phyloP scores from a whole-genome alignment of 2,797 vertebrate species.

The Silurus lanzhouensis region DNA sequence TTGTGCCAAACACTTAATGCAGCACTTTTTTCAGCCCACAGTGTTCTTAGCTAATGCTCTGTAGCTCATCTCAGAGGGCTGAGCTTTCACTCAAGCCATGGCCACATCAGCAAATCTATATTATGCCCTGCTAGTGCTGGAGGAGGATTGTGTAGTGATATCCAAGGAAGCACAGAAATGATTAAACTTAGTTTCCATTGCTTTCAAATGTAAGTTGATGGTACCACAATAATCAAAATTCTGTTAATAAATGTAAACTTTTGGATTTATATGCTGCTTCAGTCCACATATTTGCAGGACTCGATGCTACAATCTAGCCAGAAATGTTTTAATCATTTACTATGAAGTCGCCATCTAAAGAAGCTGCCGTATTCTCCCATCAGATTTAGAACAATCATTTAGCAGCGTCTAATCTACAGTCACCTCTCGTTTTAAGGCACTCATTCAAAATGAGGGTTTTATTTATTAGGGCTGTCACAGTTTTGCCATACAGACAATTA shows the following conservation, averaged over 20 bases:
- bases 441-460: not conserved
- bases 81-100: constrained; percentile 4
- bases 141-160: not conserved
- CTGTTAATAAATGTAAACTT: not conserved
- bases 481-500: constrained; percentile 3
- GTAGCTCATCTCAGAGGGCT: constrained; percentile 1
- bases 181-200: not conserved
- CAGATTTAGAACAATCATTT: not conserved
- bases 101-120: constrained; percentile 18
- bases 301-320: not conserved
- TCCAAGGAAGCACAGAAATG: not conserved
- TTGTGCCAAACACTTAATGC: constrained; percentile 10
- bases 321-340: not conserved
- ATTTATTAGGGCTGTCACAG: constrained; percentile 1
- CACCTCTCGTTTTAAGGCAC: not conserved
- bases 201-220: not conserved
- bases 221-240: not conserved
- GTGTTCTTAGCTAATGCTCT: constrained; percentile 4
- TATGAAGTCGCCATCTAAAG: constrained; percentile 2
- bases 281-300: not conserved
- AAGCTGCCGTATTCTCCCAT: not conserved
- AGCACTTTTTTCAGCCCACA: constrained; percentile 27
- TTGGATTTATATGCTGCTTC: not conserved
- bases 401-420: constrained; percentile 8
- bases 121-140: not conserved